Base-by-base conservation (phyloP, 1,140 invertebrate species). In the Adelges cooleyi region DNA sequence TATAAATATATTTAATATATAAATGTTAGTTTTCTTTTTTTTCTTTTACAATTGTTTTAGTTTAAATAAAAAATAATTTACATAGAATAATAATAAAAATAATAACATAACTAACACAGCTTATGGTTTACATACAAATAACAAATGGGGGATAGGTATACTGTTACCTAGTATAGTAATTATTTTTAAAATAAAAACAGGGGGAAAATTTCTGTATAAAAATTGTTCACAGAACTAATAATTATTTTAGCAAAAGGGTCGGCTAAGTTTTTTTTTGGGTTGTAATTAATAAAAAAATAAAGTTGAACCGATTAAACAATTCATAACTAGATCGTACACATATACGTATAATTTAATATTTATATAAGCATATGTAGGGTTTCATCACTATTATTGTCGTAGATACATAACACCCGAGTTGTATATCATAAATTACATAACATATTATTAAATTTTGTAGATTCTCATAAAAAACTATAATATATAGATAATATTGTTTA, bases 371-470 rank as follows among this genome's bases (percentile, higher is more conserved):
- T 62, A 62, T 23, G 29, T 46, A 46, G 56, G 56, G 56, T 42
- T 62, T 62, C 46, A 62, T 62, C 56, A 62, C 56, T 62, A 62
- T 62, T 62, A 62, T 62, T 62, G 56, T 62, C 56, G 46, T 62
- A 62, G 56, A 62, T 62, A 62, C 56, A 62, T 59, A 62, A 62
- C 56, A 62, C 56, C 56, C 56, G 56, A 48, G 25, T 29, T 62
- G 27, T 62, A 62, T 62, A 62, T 46, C n/a, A 48, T 62, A 40
- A 62, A 62, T 46, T 33, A 59, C 40, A 44, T 59, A 62, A 48
- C 42, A 59, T 17, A 53, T 62, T n/a, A n/a, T n/a, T n/a, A n/a
- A n/a, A 48, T 48, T 48, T 48, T 33, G 17, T 48, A 62, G 25
- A 48, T 62, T 62, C 46, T 62, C 18, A 48, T 62, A 62, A 46